A percentile compares a stretch with the other conserved stretches of the same genome.
These are phyloP conservation scores for Rotaria socialis DNA, from an alignment of 2,888 invertebrate genomes.

Conservation along the genomic window DNA sequence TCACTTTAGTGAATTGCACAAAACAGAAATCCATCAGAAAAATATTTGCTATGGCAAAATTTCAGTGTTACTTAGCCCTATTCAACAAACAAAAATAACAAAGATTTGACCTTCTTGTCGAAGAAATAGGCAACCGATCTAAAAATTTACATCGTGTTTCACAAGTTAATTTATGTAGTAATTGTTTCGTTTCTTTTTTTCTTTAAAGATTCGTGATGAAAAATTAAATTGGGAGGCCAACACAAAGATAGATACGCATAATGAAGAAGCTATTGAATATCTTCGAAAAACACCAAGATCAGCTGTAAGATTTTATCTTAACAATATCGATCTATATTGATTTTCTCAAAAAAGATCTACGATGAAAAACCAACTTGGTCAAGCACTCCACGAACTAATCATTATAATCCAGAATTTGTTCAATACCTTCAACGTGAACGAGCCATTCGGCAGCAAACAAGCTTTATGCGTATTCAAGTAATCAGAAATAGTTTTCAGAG, in stretches of 20 bases:
- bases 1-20: too few relatives aligned
- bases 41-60: too few relatives aligned
- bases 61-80: too few relatives aligned
- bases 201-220: background rate
- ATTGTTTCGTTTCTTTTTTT: background rate
- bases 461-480: too few relatives aligned
- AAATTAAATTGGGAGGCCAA: background rate
- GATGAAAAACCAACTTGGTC: background rate
- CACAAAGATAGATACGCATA: background rate
- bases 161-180: too few relatives aligned
- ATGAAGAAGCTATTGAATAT: background rate
- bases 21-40: too few relatives aligned
- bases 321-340: background rate
- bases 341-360: background rate
- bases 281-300: background rate
- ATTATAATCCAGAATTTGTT: background rate
- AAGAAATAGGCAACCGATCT: too few relatives aligned
- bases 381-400: background rate
- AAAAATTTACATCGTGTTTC: too few relatives aligned
- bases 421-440: background rate
- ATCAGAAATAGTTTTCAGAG: background rate
- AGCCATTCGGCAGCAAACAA: too few relatives aligned
- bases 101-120: too few relatives aligned
- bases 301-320: background rate
- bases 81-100: too few relatives aligned